These are phyloP conservation scores for Drosophila hydei DNA, from an alignment of 1,140 invertebrate genomes.

Conservation along the genomic window DNA sequence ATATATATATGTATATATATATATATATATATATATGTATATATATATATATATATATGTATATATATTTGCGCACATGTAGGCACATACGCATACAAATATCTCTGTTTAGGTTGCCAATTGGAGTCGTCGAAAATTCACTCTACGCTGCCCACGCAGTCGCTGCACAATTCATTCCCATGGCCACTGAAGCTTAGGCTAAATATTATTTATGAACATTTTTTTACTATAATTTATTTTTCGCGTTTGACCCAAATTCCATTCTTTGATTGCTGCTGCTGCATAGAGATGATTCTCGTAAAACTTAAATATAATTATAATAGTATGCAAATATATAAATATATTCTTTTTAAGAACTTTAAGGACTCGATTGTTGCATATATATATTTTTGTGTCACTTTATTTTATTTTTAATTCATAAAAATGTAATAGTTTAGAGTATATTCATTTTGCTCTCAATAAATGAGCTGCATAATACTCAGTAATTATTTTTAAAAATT, in stretches of 20 bases:
- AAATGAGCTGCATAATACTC: too few relatives aligned
- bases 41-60: conserved; percentile 20
- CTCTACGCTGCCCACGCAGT: conserved; percentile 44
- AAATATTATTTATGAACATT: conserved; percentile 32
- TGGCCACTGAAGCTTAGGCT: conserved; percentile 31
- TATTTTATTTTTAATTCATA: too few relatives aligned
- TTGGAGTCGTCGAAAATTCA: conserved; percentile 27
- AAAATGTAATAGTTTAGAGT: too few relatives aligned
- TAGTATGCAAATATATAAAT: too few relatives aligned
- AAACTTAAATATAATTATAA: too few relatives aligned
- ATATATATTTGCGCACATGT: conserved; percentile 12
- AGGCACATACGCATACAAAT: conserved; percentile 29
- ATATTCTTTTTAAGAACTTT: too few relatives aligned
- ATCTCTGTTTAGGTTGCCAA: conserved; percentile 28
- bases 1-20: too few relatives aligned
- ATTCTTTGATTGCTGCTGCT: conserved; percentile 21
- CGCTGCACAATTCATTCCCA: conserved; percentile 31
- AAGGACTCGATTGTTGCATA: too few relatives aligned
- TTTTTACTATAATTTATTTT: conserved; percentile 11
- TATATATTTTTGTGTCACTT: too few relatives aligned
- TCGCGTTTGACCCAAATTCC: conserved; percentile 51
- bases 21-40: conserved; percentile 21
- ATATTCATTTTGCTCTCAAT: too few relatives aligned
- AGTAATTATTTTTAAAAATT: too few relatives aligned
- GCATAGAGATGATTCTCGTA: conserved; percentile 6